phyloP scores from a whole-genome alignment of 2,888 invertebrate species.

The Drosophila eohydei region DNA sequence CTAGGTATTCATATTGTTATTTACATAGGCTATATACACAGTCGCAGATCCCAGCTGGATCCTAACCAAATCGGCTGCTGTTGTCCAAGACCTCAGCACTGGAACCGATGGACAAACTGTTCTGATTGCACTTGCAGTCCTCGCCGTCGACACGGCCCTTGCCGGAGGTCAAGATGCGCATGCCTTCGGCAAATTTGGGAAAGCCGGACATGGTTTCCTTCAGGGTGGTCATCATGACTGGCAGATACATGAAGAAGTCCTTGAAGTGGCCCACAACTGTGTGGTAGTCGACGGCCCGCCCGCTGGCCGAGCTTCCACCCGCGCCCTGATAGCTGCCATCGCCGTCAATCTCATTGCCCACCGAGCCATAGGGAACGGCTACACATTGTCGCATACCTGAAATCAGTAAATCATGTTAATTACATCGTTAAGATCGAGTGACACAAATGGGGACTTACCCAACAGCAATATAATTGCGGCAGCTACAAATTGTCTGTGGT shows the following conservation, averaged over 20 bases:
- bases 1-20: slow-evolving; percentile 28
- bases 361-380: slow-evolving; percentile 46
- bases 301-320: slow-evolving; percentile 16
- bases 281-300: slow-evolving; percentile 75
- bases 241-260: slow-evolving; percentile 83
- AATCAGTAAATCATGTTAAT: background rate
- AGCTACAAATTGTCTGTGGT: slow-evolving; percentile 44
- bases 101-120: slow-evolving; percentile 21
- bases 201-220: slow-evolving; percentile 83
- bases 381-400: slow-evolving; percentile 39
- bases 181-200: slow-evolving; percentile 81
- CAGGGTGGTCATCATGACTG: slow-evolving; percentile 83
- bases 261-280: slow-evolving; percentile 80
- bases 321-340: slow-evolving; percentile 48
- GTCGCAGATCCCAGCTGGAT: background rate
- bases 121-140: slow-evolving; percentile 76
- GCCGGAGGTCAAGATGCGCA: slow-evolving; percentile 76
- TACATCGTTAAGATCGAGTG: background rate
- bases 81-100: slow-evolving; percentile 68
- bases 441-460: slow-evolving; percentile 56
- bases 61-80: slow-evolving; percentile 61
- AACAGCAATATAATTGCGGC: slow-evolving; percentile 48
- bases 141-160: slow-evolving; percentile 59
- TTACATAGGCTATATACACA: slow-evolving; percentile 47
- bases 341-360: slow-evolving; percentile 66